Evolutionary conservation across 2,113 vertebrate species (phyloP).

Genomic region (rabbit (Oryctolagus cuniculus)): DNA sequence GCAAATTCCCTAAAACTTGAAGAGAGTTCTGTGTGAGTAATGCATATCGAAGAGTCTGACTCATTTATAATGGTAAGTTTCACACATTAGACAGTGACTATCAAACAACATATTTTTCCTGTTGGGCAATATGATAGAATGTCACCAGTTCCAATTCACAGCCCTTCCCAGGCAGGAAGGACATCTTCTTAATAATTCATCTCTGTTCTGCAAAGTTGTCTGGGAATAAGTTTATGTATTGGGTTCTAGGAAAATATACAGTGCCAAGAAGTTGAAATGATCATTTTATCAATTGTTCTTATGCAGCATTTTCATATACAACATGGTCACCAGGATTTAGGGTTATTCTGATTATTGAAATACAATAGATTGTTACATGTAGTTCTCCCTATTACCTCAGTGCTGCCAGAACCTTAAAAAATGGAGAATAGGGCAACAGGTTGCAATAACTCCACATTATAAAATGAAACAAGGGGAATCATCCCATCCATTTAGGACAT

Average conservation of each 20-base stretch:
- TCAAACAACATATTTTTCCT: slow-evolving; percentile 26
- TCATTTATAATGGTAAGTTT: neutral
- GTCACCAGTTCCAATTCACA: neutral
- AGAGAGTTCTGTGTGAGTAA: neutral
- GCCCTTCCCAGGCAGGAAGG: neutral
- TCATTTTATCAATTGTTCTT: neutral
- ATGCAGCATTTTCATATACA: neutral
- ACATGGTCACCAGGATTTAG: neutral
- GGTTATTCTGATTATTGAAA: neutral
- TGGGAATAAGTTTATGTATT: neutral
- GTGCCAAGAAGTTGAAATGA: neutral
- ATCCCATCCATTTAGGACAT: neutral
- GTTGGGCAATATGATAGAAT: neutral
- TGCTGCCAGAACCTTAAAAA: neutral
- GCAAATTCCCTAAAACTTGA: neutral
- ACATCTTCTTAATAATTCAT: neutral
- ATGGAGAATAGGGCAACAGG: neutral
- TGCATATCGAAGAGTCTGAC: neutral
- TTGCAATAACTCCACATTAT: neutral
- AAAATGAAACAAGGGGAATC: neutral
- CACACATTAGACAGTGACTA: neutral
- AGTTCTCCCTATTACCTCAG: neutral
- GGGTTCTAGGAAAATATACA: neutral
- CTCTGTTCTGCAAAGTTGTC: neutral
- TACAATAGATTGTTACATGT: neutral